A percentile compares a stretch with the other conserved stretches of the same genome.
Evolutionary conservation across 2,797 vertebrate species (phyloP).

Genomic region (Ptychadena robeensis): DNA sequence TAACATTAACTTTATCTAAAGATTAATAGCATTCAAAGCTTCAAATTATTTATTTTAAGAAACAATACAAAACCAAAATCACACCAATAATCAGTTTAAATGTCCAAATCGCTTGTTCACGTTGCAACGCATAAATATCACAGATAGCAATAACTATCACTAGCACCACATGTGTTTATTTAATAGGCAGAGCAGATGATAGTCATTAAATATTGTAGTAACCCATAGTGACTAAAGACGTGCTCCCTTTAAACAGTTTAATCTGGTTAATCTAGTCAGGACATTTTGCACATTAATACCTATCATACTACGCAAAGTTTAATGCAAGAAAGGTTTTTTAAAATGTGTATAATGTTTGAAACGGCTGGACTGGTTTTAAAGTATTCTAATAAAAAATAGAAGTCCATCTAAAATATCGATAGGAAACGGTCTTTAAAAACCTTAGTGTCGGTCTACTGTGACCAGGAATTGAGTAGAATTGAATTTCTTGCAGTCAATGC

Average conservation of each 20-base stretch:
- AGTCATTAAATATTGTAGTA: neutral
- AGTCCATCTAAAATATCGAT: neutral
- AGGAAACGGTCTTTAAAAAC: neutral
- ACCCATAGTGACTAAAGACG: neutral
- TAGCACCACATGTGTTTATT: neutral
- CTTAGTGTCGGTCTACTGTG: neutral
- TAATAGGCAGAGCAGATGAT: neutral
- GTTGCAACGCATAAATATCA: neutral
- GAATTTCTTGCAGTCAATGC: neutral
- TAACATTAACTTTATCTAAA: no score
- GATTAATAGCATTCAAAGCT: neutral
- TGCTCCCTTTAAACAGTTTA: neutral
- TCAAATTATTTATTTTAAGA: neutral
- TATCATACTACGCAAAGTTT: neutral
- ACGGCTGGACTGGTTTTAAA: neutral
- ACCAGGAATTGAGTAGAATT: constrained; percentile 12
- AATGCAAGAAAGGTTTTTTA: neutral
- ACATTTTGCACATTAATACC: neutral
- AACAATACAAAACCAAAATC: neutral
- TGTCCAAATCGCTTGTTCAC: neutral
- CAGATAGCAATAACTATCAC: neutral
- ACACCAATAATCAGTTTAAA: neutral
- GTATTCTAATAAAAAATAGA: neutral
- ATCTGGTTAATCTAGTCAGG: neutral
- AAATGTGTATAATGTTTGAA: neutral